Evolutionary conservation across 2,888 invertebrate species (phyloP).

Genomic region (Philereme transversata): DNA sequence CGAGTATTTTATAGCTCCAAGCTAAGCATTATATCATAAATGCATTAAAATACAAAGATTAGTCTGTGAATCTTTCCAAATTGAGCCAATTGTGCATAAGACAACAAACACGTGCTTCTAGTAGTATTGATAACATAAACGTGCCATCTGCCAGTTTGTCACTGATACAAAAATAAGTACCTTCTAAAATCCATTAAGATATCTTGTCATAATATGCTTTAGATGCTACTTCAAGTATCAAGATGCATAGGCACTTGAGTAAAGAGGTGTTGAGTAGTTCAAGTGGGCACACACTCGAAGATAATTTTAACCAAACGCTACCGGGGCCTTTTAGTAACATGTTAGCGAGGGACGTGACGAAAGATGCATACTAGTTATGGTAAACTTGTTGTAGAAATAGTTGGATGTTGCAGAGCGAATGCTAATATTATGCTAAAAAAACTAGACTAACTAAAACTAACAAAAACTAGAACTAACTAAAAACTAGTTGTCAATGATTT

Average conservation of each 20-base stretch:
- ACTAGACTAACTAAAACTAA: no score
- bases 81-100: no score
- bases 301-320: conserved; percentile 59
- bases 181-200: not conserved
- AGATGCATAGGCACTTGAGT: conserved; percentile 19
- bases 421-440: no score
- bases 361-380: not conserved
- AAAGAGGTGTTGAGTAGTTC: conserved; percentile 48
- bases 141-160: no score
- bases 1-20: no score
- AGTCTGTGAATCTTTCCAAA: no score
- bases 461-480: no score
- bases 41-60: no score
- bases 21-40: no score
- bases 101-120: not conserved
- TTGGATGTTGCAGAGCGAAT: no score
- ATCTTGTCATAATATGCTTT: not conserved
- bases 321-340: conserved; percentile 23
- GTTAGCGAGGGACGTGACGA: not conserved
- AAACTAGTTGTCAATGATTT: no score
- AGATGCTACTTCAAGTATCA: conserved; percentile 36
- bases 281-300: conserved; percentile 52
- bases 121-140: not conserved
- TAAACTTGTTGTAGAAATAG: no score
- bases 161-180: not conserved